These are phyloP conservation scores for Nyctalus aviator DNA, from an alignment of 2,797 vertebrate species.

Conservation along the genomic window DNA sequence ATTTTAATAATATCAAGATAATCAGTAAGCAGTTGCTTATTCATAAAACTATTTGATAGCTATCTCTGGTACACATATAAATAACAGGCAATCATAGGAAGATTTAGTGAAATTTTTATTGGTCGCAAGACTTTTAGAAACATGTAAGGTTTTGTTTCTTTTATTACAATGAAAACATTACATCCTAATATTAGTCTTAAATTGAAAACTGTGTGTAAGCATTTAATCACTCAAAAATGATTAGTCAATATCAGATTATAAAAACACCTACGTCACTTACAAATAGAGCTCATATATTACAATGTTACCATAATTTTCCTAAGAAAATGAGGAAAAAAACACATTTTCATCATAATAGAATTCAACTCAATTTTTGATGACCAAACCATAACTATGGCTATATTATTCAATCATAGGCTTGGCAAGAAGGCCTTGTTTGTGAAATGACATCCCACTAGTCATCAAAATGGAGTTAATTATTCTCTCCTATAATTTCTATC, in stretches of 20 bases:
- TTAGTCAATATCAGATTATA: not conserved
- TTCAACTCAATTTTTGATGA: conserved; percentile 43
- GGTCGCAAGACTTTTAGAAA: not conserved
- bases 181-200: conserved; percentile 16
- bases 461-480: conserved; percentile 24
- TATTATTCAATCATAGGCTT: conserved; percentile 4
- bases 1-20: conserved; percentile 28
- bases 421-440: not conserved
- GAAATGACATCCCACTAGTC: not conserved
- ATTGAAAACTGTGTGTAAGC: conserved; percentile 10
- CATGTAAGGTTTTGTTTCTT: not conserved
- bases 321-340: not conserved
- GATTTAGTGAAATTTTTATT: not conserved
- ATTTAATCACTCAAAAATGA: conserved; percentile 29
- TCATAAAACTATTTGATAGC: conserved; percentile 23
- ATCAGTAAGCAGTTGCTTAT: not conserved
- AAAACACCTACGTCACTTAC: not conserved
- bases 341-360: not conserved
- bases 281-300: not conserved
- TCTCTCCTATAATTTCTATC: not conserved
- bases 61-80: not conserved
- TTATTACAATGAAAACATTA: not conserved
- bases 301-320: conserved; percentile 35
- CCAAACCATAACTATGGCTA: conserved; percentile 8
- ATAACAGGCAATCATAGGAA: conserved; percentile 9